Evolutionary conservation across 2,888 invertebrate genomes (phyloP), one percentile per base, ranked within the genome.

Genomic region (Apocheima hispidaria): DNA sequence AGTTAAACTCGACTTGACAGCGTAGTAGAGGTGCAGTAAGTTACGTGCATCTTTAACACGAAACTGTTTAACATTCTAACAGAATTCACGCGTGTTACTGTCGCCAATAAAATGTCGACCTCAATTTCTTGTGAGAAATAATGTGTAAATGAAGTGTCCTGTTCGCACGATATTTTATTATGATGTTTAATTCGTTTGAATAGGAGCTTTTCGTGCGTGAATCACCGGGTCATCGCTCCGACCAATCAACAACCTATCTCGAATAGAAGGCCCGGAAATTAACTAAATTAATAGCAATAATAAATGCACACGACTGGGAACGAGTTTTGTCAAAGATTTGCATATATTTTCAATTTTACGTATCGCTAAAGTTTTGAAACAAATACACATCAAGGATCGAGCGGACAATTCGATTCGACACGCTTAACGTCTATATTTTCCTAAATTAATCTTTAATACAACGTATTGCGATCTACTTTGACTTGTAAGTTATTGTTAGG

Each of bases 21-120:
- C 51, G 70, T 71, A 67, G 71, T 73, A 77, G 65, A 71, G 71
- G 67, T 72, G 70, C 71, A 68, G 73, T 77, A 74, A 55, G 30
- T 49, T 50, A 50, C 60, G 53, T 54, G 36, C 80, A 75, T 75
- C 77, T 80, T 86, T 85, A 85, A 80, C 84, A 79, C 81, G 87
- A 89, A 87, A 83, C 91, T 90, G 86, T 79, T 92, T 91, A 90
- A 84, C 88, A 92, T 92, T 92, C 92, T 83, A 82, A 82, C 83
- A 78, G 85, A 85, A 86, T 86, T 82, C 84, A 79, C 77, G 81
- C 78, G 79, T 74, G 73, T 66, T 72, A 81, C 79, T 81, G 84
- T 84, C 84, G 84, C 86, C 84, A 88, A 88, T 88, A 87, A 88
- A 88, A 81, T 78, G 78, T 79, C 86, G 87, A 83, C 89, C 91